Base-by-base conservation (phyloP, 35 echinoderm and acorn worm species). In the Apostichopus japonicus region DNA sequence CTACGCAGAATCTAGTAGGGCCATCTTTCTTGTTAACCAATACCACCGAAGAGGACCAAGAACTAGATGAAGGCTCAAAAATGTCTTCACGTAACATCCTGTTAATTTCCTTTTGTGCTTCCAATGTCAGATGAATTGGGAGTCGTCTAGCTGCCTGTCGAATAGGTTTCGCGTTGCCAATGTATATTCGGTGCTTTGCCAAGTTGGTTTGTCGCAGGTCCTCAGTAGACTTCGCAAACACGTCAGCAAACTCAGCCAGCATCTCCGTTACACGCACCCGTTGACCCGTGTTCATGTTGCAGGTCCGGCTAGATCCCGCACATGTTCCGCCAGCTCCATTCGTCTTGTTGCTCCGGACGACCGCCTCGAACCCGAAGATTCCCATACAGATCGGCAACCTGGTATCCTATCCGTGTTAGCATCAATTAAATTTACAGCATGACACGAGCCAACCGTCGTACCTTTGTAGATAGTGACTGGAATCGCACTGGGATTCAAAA, bases 11-110 rank as follows among this genome's bases (percentile, higher is more conserved):
- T n/a, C n/a, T n/a, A n/a, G n/a, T n/a, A n/a, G 84, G 72, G 8
- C 94, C 92, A 65, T 95, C 92, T 90, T 95, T 95, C 77, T 93
- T 95, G 10, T 71, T 83, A 4, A 95, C 94, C 9, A 95, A 91
- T 1, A 95, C 87, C 4, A 93, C 72, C 17, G 91, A 71, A 2
- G 90, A 92, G 4, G 90, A 78, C 90, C 94, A 95, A 51, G 80
- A 81, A 52, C 94, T 95, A 8, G 2, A 72, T 72, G 11, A 13
- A 16, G 58, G 24, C 58, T 91, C 19, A 14, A n/a, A 4, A 6
- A 95, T 83, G 54, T 82, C 82, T 7, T 87, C 65, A 6, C 15
- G 23, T 55, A 95, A 51, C 21, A 95, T 72, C 13, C 67, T 5
- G 67, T 72, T 14, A 4, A 72, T 72, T n/a, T 72, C 67, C 5